Evolutionary conservation across 1,140 invertebrate species (phyloP), one percentile per base, ranked within the genome.

Genomic region (Trachelipus rathkii): DNA sequence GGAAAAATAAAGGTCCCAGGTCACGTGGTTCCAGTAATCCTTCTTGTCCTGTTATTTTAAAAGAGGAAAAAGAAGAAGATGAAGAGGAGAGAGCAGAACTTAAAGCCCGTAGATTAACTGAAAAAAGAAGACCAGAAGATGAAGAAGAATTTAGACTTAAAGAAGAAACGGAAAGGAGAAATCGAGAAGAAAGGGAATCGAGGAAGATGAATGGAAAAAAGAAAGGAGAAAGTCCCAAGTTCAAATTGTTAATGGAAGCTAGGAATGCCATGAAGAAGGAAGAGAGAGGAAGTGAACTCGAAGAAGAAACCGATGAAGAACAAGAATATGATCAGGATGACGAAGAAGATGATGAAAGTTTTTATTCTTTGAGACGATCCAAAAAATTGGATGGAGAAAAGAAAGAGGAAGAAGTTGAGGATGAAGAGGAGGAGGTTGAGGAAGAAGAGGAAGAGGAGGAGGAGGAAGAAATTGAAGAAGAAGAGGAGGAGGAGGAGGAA

Each of bases 401-500:
- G 10, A 77, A 78, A 50, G 68, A 78, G 21, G 67, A 78, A 50
- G 71, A 78, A 7, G 72, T 66, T 4, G 77, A 78, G 0, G 74
- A 76, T 0, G 77, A 74, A 0, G 75, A 78, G 11, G 67, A 71
- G 10, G 80, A 81, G 24, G 81, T 80, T 15, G 78, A 80, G 44
- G 81, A 82, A 23, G 79, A 82, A 8, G 82, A n/a, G n/a, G n/a
- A n/a, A n/a, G n/a, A n/a, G n/a, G n/a, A 78, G 43, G 70, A 75
- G 74, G 81, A 81, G 24, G 82, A 77, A 44, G 79, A 82, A 21
- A 70, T 74, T 21, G 23, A 75, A 83, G n/a, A 84, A 82, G 85
- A 85, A 73, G 84, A 85, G 77, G 80, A 84, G 50, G 84, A n/a
- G n/a, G n/a, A n/a, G 73, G 77, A 76, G 0, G 75, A 78, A 3